A percentile compares a stretch with the other conserved stretches of the same genome.
Evolutionary conservation across 2,888 invertebrate genomes (phyloP).

Genomic region (Lydus trimaculatus): DNA sequence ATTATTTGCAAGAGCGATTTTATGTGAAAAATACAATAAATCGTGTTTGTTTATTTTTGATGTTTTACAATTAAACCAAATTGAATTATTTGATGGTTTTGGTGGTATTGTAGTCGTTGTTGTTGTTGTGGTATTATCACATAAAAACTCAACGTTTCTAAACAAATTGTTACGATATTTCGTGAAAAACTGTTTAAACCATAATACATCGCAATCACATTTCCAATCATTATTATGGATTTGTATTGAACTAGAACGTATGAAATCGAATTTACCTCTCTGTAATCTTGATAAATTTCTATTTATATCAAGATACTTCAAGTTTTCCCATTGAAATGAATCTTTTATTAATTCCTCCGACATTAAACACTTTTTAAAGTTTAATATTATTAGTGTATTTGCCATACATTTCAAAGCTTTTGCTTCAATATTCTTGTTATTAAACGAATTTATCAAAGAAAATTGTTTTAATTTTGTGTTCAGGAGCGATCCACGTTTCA

Average conservation of each 20-base stretch:
- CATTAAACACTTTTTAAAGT: constrained; percentile 24
- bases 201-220: constrained; percentile 64
- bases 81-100: neutral
- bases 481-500: neutral
- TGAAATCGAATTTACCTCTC: constrained; percentile 41
- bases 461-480: constrained; percentile 12
- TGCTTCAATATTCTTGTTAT: constrained; percentile 30
- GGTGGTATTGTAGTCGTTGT: neutral
- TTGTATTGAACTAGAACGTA: constrained; percentile 35
- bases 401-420: constrained; percentile 34
- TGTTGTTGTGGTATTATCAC: neutral
- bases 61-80: neutral
- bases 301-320: constrained; percentile 60
- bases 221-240: constrained; percentile 63
- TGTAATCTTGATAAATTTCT: constrained; percentile 61
- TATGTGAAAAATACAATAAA: constrained; percentile 11
- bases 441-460: constrained; percentile 8
- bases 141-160: constrained; percentile 1
- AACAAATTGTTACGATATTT: constrained; percentile 1
- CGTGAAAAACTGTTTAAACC: constrained; percentile 59
- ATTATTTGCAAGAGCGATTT: neutral
- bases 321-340: constrained; percentile 21
- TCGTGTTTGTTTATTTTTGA: neutral
- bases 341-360: constrained; percentile 21
- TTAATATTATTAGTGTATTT: constrained; percentile 27